phyloP scores from a whole-genome alignment of 64 coral and sea anemone species.

The Montipora sp. region DNA sequence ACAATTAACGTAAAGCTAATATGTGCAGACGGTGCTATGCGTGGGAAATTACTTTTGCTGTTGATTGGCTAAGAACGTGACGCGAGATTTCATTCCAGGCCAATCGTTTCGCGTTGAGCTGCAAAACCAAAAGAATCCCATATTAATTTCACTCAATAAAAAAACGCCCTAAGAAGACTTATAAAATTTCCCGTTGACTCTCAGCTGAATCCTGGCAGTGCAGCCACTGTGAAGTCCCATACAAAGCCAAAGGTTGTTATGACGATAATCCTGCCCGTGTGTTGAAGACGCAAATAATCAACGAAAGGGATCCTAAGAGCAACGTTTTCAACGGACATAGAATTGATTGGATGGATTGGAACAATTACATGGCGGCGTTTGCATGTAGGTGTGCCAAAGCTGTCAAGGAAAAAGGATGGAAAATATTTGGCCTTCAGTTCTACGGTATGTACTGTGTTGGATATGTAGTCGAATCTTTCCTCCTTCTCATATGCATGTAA shows the following conservation, averaged over 20 bases:
- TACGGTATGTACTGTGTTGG: slow-evolving; percentile 37
- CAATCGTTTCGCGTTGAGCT: too few species aligned
- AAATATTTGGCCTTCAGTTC: slow-evolving; percentile 70
- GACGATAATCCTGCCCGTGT: slow-evolving; percentile 41
- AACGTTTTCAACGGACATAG: slow-evolving; percentile 32
- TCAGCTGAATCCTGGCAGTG: slow-evolving; percentile 20
- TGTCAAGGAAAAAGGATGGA: slow-evolving; percentile 70
- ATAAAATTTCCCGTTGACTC: too few species aligned
- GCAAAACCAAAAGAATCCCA: too few species aligned
- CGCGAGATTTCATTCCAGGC: too few species aligned
- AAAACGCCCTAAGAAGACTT: too few species aligned
- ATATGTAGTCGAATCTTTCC: too few species aligned
- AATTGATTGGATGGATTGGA: slow-evolving; percentile 83
- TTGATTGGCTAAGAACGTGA: too few species aligned
- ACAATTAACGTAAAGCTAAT: too few species aligned
- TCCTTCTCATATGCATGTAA: too few species aligned
- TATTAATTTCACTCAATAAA: too few species aligned
- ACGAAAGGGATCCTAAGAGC: slow-evolving; percentile 69
- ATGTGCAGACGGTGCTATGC: too few species aligned
- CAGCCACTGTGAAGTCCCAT: slow-evolving; percentile 51
- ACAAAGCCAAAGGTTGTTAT: slow-evolving; percentile 71
- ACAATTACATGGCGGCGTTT: slow-evolving; percentile 73
- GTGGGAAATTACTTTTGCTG: too few species aligned
- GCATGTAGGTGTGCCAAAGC: slow-evolving; percentile 70
- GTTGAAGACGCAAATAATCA: slow-evolving; percentile 61